Base-by-base conservation (phyloP, 2,113 vertebrate species). In the Crotophaga sulcirostris region DNA sequence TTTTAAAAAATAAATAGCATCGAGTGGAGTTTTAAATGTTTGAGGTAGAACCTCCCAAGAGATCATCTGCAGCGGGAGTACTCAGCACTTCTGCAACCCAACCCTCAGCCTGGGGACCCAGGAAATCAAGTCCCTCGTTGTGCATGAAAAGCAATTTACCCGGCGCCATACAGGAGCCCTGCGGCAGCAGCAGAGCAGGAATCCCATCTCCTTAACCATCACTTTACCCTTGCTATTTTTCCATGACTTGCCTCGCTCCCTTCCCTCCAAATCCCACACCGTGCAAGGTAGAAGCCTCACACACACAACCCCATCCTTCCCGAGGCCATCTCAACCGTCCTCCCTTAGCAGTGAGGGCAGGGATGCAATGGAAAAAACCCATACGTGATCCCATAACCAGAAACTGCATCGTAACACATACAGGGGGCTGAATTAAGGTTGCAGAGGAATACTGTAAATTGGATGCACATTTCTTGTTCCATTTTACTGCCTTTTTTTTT, bases 391-490 rank as follows among this genome's bases (percentile, higher is more conserved):
- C 67, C 1, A 0, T 84, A 80, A 86, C 72, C 68, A 94, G 49
- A 64, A 90, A 84, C 47, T 6, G 68, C 80, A 74, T n/a, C 0
- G 0, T 81, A 92, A 88, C 0, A 0, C 56, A 38, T 42, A 47
- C 49, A 54, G 28, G 58, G 69, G 86, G 69, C 89, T 82, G 83
- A 96, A 96, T 84, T 94, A 93, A 93, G 73, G 75, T 68, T 96
- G 83, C 84, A 86, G 88, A 95, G 79, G 76, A 95, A 90, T 84
- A 95, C 25, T 84, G 82, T 75, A 96, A 96, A 97, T 96, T 93
- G 84, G 52, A 96, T 92, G 86, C 96, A 96, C 92, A 96, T 97
- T 96, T 93, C 68, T 94, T 59, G 68, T 75, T 95, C 94, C 92
- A 92, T 94, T 97, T 90, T 90, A 86, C 67, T 95, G 87, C 49